A percentile compares a stretch with the other conserved stretches of the same genome.
These are phyloP conservation scores for Ceratoteleas bidentatus DNA, from an alignment of 1,140 invertebrate genomes.

Conservation along the genomic window DNA sequence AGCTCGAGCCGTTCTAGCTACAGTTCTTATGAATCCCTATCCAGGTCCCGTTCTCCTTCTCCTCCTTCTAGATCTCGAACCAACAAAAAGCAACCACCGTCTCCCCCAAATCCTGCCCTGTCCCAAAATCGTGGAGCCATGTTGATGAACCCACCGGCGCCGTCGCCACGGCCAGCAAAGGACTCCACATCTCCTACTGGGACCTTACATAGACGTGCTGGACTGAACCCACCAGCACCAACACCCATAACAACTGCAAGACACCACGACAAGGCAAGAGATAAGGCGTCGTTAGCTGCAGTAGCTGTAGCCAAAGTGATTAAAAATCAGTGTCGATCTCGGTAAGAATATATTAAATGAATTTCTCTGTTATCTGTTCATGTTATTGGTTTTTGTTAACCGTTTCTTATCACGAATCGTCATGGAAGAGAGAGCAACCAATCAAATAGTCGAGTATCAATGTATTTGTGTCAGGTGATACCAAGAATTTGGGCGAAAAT, in stretches of 20 bases:
- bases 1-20: slow-evolving; percentile 82
- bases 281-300: slow-evolving; percentile 77
- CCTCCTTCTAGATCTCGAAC: slow-evolving; percentile 77
- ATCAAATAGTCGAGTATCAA: too few relatives aligned
- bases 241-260: slow-evolving; percentile 73
- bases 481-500: too few relatives aligned
- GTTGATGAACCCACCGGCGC: slow-evolving; percentile 87
- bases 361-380: too few relatives aligned
- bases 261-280: slow-evolving; percentile 76
- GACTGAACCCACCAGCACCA: slow-evolving; percentile 78
- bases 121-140: slow-evolving; percentile 79
- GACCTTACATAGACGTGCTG: slow-evolving; percentile 77
- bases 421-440: too few relatives aligned
- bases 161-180: slow-evolving; percentile 79
- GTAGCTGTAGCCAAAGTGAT: slow-evolving; percentile 79
- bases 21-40: slow-evolving; percentile 82
- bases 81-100: slow-evolving; percentile 72
- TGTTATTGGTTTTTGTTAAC: too few relatives aligned
- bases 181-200: slow-evolving; percentile 76
- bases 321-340: slow-evolving; percentile 78
- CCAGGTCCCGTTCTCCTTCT: slow-evolving; percentile 82
- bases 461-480: too few relatives aligned
- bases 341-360: slow-evolving; percentile 63
- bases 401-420: too few relatives aligned
- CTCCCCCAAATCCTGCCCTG: slow-evolving; percentile 70